Base-by-base conservation (phyloP, 92 coral and sea anemone species). In the Montipora capitata region DNA sequence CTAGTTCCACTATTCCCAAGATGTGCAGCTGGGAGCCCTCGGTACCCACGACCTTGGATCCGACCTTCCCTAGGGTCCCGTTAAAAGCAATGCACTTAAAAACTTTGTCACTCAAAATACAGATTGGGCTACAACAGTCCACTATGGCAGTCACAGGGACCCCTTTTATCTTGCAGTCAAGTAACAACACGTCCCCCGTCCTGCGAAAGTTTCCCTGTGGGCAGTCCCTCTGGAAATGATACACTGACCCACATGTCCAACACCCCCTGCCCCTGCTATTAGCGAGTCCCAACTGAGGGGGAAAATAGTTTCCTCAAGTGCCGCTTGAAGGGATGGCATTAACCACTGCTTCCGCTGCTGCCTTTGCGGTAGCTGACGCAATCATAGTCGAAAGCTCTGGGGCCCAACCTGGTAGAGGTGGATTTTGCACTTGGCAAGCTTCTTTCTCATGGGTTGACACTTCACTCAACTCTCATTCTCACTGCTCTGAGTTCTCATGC, bases 171-270 rank as follows among this genome's bases (percentile, higher is more conserved):
- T 74, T 40, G 56, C 81, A 84, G 59, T 84, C 73, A 41, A 84
- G 62, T 4, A 84, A 5, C 39, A 62, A 8, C 13, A 68, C 71
- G 76, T 65, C 76, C 27, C 63, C 82, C 43, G 80, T 72, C 88
- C 81, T 83, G 81, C 72, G 62, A 76, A 80, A 65, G 89, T 85
- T 76, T 85, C 77, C 84, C 84, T 85, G 89, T 4, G 83, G 83
- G 74, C 89, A 85, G 39, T 76, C 52, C 56, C 89, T 85, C 39
- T 75, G 89, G 40, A 85, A 85, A 61, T 76, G 76, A 80, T 63
- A 74, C 54, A 66, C 8, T 16, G 83, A 51, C 66, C 78, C 83
- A 85, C 89, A 65, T 7, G 83, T 63, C 89, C 89, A 65, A 27
- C 89, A 85, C 43, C 82, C 57, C 11, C 77, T 39, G 2, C 27